Base-by-base conservation (phyloP, 2,888 invertebrate species). In the Sturmia bella region DNA sequence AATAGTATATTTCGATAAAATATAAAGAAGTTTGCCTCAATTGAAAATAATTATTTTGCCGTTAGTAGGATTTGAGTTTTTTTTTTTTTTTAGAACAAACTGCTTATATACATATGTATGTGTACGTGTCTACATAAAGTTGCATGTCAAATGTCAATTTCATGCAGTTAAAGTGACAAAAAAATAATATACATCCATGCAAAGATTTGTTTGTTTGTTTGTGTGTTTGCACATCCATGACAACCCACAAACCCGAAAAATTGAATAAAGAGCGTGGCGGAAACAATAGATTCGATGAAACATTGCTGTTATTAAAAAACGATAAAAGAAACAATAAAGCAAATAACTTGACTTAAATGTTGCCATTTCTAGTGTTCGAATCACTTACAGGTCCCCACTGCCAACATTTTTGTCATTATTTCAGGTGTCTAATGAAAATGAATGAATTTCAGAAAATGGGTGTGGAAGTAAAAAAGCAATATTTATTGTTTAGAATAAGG, bases 271-370 rank as follows among this genome's bases (percentile, higher is more conserved):
- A 82, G 77, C 81, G 81, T 82, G 81, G 69, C 77, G 57, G 74
- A 82, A 75, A 70, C 70, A 78, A 82, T 78, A 56, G 70, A 74
- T 70, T 61, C 50, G 82, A 70, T 78, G 66, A 78, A 78, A 82
- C 70, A 78, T 82, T 70, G 78, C 54, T 37, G 43, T 82, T 82
- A 82, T 82, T 82, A 82, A 82, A 82, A 78, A 70, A 48, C 82
- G 70, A 82, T 82, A 82, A 82, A 78, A 75, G 64, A 75, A 63
- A 78, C 74, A 78, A 82, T 82, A 74, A 82, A 70, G 74, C 61
- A 82, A 82, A 82, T 78, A 82, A 78, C 69, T 69, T 82, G 69
- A n/a, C 59, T 59, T 6, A 45, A 61, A 69, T 54, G 24, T 57
- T 63, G 43, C 12, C 52, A 73, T 61, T 61, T 52, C 59, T 56